A percentile compares a stretch with the other conserved stretches of the same genome.
Conservation (phyloP, 2,113 vertebrate genomes). For the Notarius quadriscutis region DNA sequence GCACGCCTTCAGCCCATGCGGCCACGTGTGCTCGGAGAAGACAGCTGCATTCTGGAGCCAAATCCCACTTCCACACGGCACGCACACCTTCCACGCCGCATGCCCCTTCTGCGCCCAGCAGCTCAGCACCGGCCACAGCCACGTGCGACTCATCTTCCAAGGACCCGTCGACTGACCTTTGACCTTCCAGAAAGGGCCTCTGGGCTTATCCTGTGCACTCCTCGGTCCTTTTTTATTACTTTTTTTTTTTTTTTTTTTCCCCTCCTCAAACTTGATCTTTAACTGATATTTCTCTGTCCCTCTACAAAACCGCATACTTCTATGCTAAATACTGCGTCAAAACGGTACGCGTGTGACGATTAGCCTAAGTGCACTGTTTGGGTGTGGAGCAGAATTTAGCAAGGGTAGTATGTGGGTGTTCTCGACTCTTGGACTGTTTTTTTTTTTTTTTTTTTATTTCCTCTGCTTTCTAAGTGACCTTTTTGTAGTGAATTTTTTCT, state of each 20-base stretch:
- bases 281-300: neutral
- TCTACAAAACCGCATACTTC: neutral
- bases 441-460: constrained; percentile 18
- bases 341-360: neutral
- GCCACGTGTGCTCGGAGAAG: constrained; percentile 97
- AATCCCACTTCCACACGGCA: constrained; percentile 96
- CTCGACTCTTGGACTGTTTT: constrained; percentile 11
- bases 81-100: constrained; percentile 96
- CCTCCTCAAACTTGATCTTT: neutral
- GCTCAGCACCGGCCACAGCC: constrained; percentile 90
- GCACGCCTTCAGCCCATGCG: constrained; percentile 92
- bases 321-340: constrained; percentile 36
- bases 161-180: constrained; percentile 85
- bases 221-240: neutral
- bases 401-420: neutral
- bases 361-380: neutral
- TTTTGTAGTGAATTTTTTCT: constrained; percentile 74
- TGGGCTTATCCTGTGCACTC: neutral
- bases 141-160: constrained; percentile 98
- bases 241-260: neutral
- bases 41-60: constrained; percentile 96
- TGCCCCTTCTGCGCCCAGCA: constrained; percentile 97
- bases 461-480: constrained; percentile 76
- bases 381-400: neutral
- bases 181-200: neutral